Base-by-base conservation (phyloP, 1,140 invertebrate genomes). In the Armadillidium nasatum region DNA sequence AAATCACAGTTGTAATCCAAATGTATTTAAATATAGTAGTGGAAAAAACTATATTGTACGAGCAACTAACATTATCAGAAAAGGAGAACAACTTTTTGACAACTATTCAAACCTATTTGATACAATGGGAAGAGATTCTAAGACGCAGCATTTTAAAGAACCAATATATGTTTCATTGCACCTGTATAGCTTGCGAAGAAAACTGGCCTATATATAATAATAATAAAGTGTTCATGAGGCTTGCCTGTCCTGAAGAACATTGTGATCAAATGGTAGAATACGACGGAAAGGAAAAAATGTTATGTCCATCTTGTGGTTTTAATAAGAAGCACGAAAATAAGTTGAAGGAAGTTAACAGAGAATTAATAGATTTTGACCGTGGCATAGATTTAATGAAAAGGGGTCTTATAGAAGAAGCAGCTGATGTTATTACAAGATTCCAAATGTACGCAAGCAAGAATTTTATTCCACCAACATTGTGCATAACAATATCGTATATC, bases 1-100 rank as follows among this genome's bases (percentile, higher is more conserved):
- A 11, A 90, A 90, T 84, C 89, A 90, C 79, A 86, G 85, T 22
- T 90, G 89, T 82, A 87, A 87, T 82, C 88, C 88, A 13, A 88
- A 88, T 74, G 84, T 89, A 6, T 84, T 87, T 10, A 84, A 89
- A 50, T 87, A 89, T 81, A 87, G 86, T 43, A 83, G 84, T 54
- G 84, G 83, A 3, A 82, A 84, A 43, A 73, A 82, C 76, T 87
- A 83, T 76, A 85, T 89, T 15, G 86, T 89, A 0, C 84, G 87
- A 79, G 83, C 87, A 0, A 83, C 88, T 11, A 83, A 85, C 21
- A 83, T 83, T 43, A 86, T 88, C 50, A 75, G 80, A 43, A 85
- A 86, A 78, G 88, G 87, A 4, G 83, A 85, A 44, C 88, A 90
- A 81, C 84, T 90, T 11, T 82, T 87, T 0, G 89, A 90, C 80